phyloP scores from a whole-genome alignment of 2,888 invertebrate genomes.

The Oxycera nigricornis region DNA sequence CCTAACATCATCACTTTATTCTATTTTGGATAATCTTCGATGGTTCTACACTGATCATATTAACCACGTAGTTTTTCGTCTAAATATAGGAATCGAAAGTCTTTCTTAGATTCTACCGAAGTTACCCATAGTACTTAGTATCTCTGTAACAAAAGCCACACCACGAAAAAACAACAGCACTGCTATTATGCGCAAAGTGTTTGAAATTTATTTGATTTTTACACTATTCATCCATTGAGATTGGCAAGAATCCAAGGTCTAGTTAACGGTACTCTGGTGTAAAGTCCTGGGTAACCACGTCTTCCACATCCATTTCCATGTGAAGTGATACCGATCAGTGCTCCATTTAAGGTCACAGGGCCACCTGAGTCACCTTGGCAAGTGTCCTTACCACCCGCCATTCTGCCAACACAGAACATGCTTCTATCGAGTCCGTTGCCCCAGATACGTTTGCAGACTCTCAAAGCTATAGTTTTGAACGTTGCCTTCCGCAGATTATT shows the following conservation, averaged over 20 bases:
- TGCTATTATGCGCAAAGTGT: no score
- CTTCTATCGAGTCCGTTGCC: background rate
- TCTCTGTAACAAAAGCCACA: no score
- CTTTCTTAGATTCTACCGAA: no score
- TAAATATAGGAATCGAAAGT: no score
- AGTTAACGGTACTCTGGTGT: conserved; percentile 9
- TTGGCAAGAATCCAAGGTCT: conserved; percentile 8
- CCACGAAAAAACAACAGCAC: no score
- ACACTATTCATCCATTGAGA: no score
- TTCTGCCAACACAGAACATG: conserved; percentile 12
- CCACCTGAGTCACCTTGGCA: conserved; percentile 37
- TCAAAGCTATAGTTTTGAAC: background rate
- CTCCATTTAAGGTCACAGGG: background rate
- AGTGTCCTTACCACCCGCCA: background rate
- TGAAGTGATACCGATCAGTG: conserved; percentile 16
- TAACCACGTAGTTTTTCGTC: no score
- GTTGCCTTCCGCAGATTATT: background rate
- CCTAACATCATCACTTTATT: no score
- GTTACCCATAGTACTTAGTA: no score
- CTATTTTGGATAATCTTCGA: no score
- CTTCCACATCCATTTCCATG: conserved; percentile 11
- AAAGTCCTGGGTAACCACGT: conserved; percentile 5
- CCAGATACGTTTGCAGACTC: background rate
- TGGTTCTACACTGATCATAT: no score
- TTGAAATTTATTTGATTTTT: no score